A percentile compares a stretch with the other conserved stretches of the same genome.
phyloP scores from a whole-genome alignment of 1,140 invertebrate species.

The Myzus persicae region DNA sequence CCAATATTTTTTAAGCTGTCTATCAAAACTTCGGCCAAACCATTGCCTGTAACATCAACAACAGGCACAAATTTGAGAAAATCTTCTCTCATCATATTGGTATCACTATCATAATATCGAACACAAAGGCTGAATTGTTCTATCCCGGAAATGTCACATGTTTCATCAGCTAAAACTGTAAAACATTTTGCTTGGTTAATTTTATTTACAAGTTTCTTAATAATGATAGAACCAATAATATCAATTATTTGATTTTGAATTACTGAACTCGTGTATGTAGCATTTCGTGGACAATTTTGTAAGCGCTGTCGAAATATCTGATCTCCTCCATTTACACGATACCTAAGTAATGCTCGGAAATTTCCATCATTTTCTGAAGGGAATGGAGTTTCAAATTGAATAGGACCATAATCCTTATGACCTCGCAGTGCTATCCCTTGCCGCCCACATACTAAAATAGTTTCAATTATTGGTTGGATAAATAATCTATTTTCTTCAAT shows the following conservation, averaged over 20 bases:
- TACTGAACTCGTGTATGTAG: constrained; percentile 59
- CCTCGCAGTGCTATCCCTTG: constrained; percentile 60
- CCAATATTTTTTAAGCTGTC: no score
- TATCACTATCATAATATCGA: no score
- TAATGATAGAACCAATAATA: constrained; percentile 59
- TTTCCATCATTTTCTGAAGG: constrained; percentile 61
- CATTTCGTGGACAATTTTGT: constrained; percentile 56
- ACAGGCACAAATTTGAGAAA: no score
- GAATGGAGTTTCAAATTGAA: no score
- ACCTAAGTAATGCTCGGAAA: not conserved
- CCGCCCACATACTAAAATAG: constrained; percentile 59
- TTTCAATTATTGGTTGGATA: constrained; percentile 18
- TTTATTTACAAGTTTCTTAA: constrained; percentile 57
- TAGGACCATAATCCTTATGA: constrained; percentile 45
- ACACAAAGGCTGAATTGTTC: constrained; percentile 61
- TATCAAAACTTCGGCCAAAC: no score
- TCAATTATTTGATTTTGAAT: constrained; percentile 61
- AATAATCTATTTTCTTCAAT: constrained; percentile 10
- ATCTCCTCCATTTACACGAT: no score
- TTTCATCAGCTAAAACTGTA: constrained; percentile 61
- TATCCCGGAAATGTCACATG: constrained; percentile 59
- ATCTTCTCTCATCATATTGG: no score
- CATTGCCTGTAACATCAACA: no score
- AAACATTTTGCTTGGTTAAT: constrained; percentile 59
- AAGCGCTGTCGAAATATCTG: constrained; percentile 58